Percentiles rank a stretch among this genome's conserved stretches.
Conservation (phyloP, 2,888 invertebrate species). For the Hypena proboscidalis region DNA sequence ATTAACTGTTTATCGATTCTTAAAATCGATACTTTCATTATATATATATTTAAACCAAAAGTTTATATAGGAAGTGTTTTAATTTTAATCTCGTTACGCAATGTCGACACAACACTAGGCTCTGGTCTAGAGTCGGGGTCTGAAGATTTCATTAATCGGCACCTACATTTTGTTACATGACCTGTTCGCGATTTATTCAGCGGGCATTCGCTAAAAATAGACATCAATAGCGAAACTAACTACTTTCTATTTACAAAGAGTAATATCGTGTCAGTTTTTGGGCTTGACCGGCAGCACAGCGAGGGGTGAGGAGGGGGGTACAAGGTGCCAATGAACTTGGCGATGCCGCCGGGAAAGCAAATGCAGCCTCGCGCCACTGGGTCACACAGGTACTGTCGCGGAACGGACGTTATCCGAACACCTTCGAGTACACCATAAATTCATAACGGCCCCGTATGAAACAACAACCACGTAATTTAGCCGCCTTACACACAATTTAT, state of each 20-base stretch:
- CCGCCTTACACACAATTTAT: slow-evolving; percentile 54
- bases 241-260: slow-evolving; percentile 76
- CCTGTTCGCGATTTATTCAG: slow-evolving; percentile 25
- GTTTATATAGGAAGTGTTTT: slow-evolving; percentile 2
- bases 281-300: slow-evolving; percentile 49
- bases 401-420: slow-evolving; percentile 59
- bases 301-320: slow-evolving; percentile 44
- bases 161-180: slow-evolving; percentile 33
- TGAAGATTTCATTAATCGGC: slow-evolving; percentile 45
- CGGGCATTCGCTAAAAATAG: slow-evolving; percentile 60
- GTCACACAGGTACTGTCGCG: slow-evolving; percentile 69
- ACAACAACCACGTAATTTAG: slow-evolving; percentile 54
- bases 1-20: neutral
- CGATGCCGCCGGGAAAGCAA: slow-evolving; percentile 73
- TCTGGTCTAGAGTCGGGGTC: slow-evolving; percentile 24
- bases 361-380: slow-evolving; percentile 69
- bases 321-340: slow-evolving; percentile 78
- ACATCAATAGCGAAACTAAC: slow-evolving; percentile 63
- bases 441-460: slow-evolving; percentile 46
- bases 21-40: no score
- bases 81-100: slow-evolving; percentile 24
- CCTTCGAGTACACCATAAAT: slow-evolving; percentile 54
- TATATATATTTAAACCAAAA: neutral
- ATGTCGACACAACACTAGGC: slow-evolving; percentile 30
- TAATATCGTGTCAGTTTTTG: slow-evolving; percentile 73